These are phyloP conservation scores for Pionites leucogaster DNA, from an alignment of 2,113 vertebrate species.

Conservation along the genomic window DNA sequence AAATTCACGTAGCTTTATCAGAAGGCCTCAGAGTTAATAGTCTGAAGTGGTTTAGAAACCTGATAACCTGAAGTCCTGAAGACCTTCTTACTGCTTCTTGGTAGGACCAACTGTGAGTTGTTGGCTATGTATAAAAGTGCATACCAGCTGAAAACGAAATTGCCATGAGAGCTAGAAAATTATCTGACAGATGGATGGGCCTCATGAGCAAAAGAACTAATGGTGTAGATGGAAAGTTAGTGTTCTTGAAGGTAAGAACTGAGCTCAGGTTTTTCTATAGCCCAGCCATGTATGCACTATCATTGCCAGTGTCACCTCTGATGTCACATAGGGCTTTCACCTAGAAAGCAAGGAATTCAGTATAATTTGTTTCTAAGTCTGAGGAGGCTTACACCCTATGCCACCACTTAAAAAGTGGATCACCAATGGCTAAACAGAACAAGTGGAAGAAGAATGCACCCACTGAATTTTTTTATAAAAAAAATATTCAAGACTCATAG, in stretches of 20 bases:
- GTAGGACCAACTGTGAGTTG: background rate
- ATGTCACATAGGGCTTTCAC: background rate
- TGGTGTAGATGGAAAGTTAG: background rate
- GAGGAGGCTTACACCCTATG: background rate
- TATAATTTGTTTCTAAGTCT: background rate
- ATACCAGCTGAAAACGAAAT: background rate
- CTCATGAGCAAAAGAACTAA: background rate
- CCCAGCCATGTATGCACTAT: background rate
- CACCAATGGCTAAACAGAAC: background rate
- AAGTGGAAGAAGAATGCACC: background rate
- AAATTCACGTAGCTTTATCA: background rate
- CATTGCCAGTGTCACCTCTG: background rate
- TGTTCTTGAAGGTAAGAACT: background rate
- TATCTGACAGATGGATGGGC: background rate
- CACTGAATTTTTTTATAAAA: background rate
- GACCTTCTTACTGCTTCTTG: background rate
- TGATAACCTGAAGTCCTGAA: background rate
- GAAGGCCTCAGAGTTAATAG: background rate
- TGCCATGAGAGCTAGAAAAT: background rate
- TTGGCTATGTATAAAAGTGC: background rate
- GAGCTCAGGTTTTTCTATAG: background rate
- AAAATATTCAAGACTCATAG: background rate
- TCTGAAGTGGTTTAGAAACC: background rate
- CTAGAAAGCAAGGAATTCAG: background rate
- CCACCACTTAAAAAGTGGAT: background rate